phyloP scores from a whole-genome alignment of 2,113 vertebrate species.

The Notarius lentiginosus region DNA sequence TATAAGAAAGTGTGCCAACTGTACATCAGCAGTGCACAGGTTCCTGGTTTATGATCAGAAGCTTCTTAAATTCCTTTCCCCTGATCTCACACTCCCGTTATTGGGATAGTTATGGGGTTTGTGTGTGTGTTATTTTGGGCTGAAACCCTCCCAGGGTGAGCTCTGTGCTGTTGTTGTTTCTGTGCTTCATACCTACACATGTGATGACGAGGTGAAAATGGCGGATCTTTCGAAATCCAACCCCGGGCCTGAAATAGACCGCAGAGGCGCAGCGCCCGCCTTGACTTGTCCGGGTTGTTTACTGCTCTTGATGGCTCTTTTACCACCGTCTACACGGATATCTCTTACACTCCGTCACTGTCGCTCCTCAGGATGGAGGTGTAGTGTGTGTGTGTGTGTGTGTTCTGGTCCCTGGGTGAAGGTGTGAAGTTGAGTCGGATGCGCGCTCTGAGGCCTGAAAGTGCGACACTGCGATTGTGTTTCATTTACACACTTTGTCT shows the following conservation, averaged over 20 bases:
- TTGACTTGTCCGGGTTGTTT: neutral
- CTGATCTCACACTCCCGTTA: neutral
- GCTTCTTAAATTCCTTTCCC: too few species aligned
- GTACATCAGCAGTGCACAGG: neutral
- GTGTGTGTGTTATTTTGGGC: neutral
- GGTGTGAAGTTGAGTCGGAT: neutral
- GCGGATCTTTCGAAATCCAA: conserved; percentile 98
- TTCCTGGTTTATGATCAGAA: neutral
- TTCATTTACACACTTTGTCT: neutral
- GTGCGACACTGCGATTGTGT: neutral
- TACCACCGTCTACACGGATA: accelerated
- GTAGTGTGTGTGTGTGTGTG: neutral
- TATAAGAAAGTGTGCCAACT: too few species aligned
- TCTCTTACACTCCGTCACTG: neutral
- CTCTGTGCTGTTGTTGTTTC: conserved; percentile 33
- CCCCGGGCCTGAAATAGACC: conserved; percentile 82
- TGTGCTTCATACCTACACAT: conserved; percentile 57
- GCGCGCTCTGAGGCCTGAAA: neutral
- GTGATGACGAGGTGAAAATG: conserved; percentile 94
- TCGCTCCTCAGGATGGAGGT: neutral
- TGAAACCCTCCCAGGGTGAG: neutral
- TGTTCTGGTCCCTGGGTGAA: neutral
- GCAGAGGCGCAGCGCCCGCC: conserved; percentile 63
- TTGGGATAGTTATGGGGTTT: neutral
- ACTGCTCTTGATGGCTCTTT: accelerated